These are phyloP conservation scores for Microctonus brassicae DNA, from an alignment of 2,888 invertebrate genomes.

Conservation along the genomic window DNA sequence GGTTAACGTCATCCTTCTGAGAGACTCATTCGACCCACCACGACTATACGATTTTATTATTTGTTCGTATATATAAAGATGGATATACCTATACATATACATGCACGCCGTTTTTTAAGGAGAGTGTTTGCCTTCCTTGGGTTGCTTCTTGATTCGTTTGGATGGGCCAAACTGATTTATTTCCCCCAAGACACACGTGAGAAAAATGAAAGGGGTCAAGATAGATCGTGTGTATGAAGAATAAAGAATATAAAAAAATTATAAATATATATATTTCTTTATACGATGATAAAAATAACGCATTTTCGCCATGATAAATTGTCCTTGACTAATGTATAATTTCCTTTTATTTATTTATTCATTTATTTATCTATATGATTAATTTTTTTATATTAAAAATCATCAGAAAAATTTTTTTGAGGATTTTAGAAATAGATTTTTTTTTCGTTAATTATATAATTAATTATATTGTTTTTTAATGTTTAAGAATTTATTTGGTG, in stretches of 20 bases:
- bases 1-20: not conserved
- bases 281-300: not conserved
- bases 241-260: not conserved
- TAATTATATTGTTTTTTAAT: too few species aligned
- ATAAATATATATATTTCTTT: not conserved
- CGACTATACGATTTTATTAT: too few species aligned
- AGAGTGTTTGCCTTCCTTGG: not conserved
- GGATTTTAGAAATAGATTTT: too few species aligned
- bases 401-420: too few species aligned
- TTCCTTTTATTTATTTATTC: not conserved
- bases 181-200: conserved; percentile 26
- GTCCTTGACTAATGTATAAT: conserved; percentile 19
- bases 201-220: conserved; percentile 29
- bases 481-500: too few species aligned
- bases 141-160: conserved; percentile 7
- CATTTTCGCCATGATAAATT: conserved; percentile 21
- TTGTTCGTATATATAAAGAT: not conserved
- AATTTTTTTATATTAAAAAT: too few species aligned
- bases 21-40: not conserved
- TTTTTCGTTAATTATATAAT: not conserved
- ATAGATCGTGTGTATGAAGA: conserved; percentile 2
- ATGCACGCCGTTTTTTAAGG: not conserved
- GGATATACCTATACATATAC: not conserved
- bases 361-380: too few species aligned
- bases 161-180: conserved; percentile 27